Base-by-base conservation (phyloP, 2,113 vertebrate species). In the Chaenocephalus aceratus region DNA sequence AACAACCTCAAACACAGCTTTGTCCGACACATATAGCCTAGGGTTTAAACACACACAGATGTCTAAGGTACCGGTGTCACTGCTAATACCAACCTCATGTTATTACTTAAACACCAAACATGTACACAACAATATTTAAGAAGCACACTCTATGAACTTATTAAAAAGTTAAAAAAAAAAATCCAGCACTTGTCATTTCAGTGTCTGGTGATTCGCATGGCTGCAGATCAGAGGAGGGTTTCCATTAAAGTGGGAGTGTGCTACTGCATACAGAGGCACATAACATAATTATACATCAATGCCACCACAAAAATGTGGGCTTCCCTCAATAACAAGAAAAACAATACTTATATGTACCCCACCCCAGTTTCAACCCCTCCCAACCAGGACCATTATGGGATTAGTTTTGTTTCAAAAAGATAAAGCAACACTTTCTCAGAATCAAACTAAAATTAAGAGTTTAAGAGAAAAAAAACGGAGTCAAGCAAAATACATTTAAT, bases 221-320 rank as follows among this genome's bases (percentile, higher is more conserved):
- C 30, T 75, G 77, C 61, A 90, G 48, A 65, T n/a, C 10, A 26
- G 53, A 48, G 67, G 63, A 72, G 79, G 26, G 53, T 61, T 72
- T 77, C 49, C 62, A 79, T 65, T 34, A 36, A 77, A 72, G 89
- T 73, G 88, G 82, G 80, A 72, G 89, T 71, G 82, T 79, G 72
- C 64, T 61, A 14, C 52, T 80, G 63, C 67, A 72, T 68, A 79
- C 61, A 81, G 64, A 23, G 72, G 64, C 54, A 62, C 78, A 71
- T 86, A 53, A 80, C 74, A 71, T 91, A 89, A 93, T 89, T 93
- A 84, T 80, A 86, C 82, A 77, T 82, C 81, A 86, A 44, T 86
- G 53, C 75, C 62, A 26, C 91, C 91, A 82, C 91, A 92, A 90
- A 79, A 88, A 92, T 90, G 49, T 72, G 41, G 70, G 51, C 72